Evolutionary conservation across 2,888 invertebrate genomes (phyloP).

Genomic region (Monopis laevigella): DNA sequence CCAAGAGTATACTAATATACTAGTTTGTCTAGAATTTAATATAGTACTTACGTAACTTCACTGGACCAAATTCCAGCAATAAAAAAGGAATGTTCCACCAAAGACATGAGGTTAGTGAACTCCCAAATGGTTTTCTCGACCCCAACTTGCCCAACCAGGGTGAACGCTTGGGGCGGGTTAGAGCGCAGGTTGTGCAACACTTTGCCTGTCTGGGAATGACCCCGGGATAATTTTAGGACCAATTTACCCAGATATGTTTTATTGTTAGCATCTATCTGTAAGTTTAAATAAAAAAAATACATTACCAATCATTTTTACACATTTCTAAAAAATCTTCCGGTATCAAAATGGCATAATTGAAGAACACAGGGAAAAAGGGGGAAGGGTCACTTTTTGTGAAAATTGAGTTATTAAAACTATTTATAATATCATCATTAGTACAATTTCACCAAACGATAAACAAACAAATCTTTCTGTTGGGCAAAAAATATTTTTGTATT

Average conservation of each 20-base stretch:
- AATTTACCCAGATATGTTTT: conserved; percentile 52
- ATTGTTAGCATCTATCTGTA: conserved; percentile 59
- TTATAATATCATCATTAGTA: no score
- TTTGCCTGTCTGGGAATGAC: conserved; percentile 50
- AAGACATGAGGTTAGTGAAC: conserved; percentile 49
- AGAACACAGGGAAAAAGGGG: no score
- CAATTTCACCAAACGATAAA: no score
- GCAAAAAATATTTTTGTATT: no score
- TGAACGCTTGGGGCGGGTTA: conserved; percentile 49
- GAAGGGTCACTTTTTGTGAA: no score
- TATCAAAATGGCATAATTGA: no score
- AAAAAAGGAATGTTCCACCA: conserved; percentile 55
- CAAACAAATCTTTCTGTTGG: no score
- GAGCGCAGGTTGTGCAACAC: conserved; percentile 46
- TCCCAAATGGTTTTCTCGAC: conserved; percentile 59
- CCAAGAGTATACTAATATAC: no score
- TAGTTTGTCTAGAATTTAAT: background rate
- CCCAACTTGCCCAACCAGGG: conserved; percentile 52
- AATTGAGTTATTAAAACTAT: no score
- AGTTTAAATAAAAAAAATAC: conserved; percentile 17
- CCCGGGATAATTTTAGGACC: conserved; percentile 52
- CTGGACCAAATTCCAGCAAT: conserved; percentile 54
- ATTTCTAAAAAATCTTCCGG: no score
- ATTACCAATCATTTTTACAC: no score
- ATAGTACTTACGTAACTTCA: conserved; percentile 38